phyloP scores from a whole-genome alignment of 2,797 vertebrate species.

The Acrocephalus scirpaceus region DNA sequence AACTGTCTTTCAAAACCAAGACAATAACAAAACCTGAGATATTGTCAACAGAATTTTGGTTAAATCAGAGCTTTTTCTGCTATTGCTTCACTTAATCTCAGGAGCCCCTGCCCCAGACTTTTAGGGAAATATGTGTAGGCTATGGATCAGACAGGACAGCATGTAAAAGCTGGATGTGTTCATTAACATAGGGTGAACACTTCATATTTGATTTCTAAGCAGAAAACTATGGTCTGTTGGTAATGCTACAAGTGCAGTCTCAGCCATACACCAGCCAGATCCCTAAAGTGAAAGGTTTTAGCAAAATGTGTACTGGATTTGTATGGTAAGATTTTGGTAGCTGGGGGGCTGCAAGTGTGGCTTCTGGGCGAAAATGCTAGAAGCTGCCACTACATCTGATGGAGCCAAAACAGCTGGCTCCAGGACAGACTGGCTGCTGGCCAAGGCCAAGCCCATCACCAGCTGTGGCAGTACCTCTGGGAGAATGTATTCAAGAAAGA shows the following conservation, averaged over 20 bases:
- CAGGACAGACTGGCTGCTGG: fast-evolving
- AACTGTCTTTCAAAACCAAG: too few relatives aligned
- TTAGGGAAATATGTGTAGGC: not conserved
- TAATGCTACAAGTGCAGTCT: not conserved
- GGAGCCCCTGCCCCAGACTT: not conserved
- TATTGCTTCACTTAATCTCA: not conserved
- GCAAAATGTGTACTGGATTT: not conserved
- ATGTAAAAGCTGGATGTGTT: not conserved
- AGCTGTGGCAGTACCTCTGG: fast-evolving
- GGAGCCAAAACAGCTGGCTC: not conserved
- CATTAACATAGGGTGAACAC: not conserved
- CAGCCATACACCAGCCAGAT: not conserved
- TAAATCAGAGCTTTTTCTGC: not conserved
- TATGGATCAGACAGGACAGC: not conserved
- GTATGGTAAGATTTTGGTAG: not conserved
- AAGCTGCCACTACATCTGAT: not conserved
- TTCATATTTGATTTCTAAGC: not conserved
- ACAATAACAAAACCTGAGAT: not conserved
- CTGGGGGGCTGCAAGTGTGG: fast-evolving
- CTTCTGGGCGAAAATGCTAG: not conserved
- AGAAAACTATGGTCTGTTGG: not conserved
- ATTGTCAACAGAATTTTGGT: not conserved
- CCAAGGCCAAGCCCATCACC: not conserved
- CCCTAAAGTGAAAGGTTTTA: not conserved
- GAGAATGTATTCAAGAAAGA: not conserved